A percentile compares a stretch with the other conserved stretches of the same genome.
Conservation (phyloP, 2,888 invertebrate genomes). For the Drosophila tripunctata region DNA sequence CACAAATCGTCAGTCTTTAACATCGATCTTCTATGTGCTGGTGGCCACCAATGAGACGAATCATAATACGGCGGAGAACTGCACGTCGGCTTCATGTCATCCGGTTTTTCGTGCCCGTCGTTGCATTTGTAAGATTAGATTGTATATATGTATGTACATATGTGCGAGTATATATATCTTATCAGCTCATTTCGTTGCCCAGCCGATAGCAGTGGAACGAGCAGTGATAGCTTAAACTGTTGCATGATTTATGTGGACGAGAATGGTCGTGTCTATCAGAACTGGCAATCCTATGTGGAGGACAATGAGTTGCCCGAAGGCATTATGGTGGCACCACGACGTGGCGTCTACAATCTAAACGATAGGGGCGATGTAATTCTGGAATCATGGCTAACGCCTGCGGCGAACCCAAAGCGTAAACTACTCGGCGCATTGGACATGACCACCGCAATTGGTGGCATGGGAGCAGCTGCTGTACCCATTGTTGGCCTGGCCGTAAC, state of each 20-base stretch:
- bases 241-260: slow-evolving; percentile 83
- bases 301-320: slow-evolving; percentile 84
- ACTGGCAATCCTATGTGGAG: slow-evolving; percentile 84
- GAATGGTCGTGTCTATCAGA: slow-evolving; percentile 84
- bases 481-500: slow-evolving; percentile 56
- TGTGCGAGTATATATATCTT: too few species aligned
- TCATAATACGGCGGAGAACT: slow-evolving; percentile 36
- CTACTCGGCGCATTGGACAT: slow-evolving; percentile 55
- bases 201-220: slow-evolving; percentile 30
- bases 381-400: slow-evolving; percentile 72
- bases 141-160: too few species aligned
- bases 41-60: slow-evolving; percentile 61
- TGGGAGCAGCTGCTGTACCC: slow-evolving; percentile 63
- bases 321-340: slow-evolving; percentile 84
- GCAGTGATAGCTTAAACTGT: slow-evolving; percentile 66
- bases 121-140: slow-evolving; percentile 75
- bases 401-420: slow-evolving; percentile 29
- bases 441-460: slow-evolving; percentile 60
- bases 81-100: slow-evolving; percentile 71
- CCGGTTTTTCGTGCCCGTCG: slow-evolving; percentile 81
- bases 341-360: slow-evolving; percentile 82
- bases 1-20: slow-evolving; percentile 74
- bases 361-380: slow-evolving; percentile 48
- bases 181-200: not conserved
- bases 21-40: slow-evolving; percentile 80